Evolutionary conservation across 2,113 vertebrate genomes (phyloP), one percentile per base, ranked within the genome.

Genomic region (Phalacrocorax pelagicus): DNA sequence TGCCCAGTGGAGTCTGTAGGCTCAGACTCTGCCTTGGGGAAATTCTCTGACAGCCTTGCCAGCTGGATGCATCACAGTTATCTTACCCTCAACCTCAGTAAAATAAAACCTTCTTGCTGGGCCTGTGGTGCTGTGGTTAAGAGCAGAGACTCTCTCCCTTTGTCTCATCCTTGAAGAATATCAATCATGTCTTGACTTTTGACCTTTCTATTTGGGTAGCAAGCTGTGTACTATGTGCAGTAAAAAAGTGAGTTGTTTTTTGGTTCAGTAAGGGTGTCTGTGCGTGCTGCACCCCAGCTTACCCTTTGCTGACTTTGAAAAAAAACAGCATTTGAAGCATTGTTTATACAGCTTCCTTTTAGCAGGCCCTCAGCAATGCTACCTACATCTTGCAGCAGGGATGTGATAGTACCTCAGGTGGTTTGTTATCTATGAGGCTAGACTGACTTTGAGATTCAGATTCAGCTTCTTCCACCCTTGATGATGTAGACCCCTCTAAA

Each of bases 51-150:
- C 86, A 92, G 71, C 67, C n/a, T 77, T 95, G 49, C 78, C 92
- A 97, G 92, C 88, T 94, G 97, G 89, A 94, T 95, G 81, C 84
- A 66, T 82, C 66, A 58, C 77, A 95, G 66, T 92, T 95, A 75
- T 89, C 84, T 92, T 82, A 84, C 54, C 88, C 91, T 95, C 81
- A 90, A 7, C 81, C 63, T 92, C 77, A 61, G 36, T 61, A 86
- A 94, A 94, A 94, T 54, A 91, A 95, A 94, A 77, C 58, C 84
- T 49, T 55, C 82, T 94, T 70, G 66, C 81, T 94, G 84, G 58
- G 86, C 62, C 62, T 74, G 69, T 86, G 77, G 67, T 90, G 55
- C 75, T 0, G 1, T 26, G 32, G 24, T 95, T 88, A 79, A 92
- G 57, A 75, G 54, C 52, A 61, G 8, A 30, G 49, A 34, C 83